A percentile compares a stretch with the other conserved stretches of the same genome.
Evolutionary conservation across 2,888 invertebrate species (phyloP).

Genomic region (Sinhomidia bicolor): DNA sequence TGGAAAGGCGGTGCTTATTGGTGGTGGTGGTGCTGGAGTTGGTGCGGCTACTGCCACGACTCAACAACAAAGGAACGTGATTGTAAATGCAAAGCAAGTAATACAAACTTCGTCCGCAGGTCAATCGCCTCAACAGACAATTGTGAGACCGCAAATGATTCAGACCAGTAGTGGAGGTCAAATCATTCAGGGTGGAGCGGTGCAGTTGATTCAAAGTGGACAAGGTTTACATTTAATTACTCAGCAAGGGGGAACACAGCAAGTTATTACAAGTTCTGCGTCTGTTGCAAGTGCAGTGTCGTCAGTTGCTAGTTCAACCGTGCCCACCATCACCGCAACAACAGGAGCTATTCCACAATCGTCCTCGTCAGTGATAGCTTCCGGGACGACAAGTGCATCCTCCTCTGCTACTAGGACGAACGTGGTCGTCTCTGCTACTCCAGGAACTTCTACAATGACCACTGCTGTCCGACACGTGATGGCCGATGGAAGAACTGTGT

Average conservation of each 20-base stretch:
- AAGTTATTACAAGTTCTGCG: slow-evolving; percentile 74
- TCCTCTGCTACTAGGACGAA: background rate
- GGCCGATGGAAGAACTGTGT: slow-evolving; percentile 45
- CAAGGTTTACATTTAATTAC: slow-evolving; percentile 53
- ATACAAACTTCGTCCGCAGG: background rate
- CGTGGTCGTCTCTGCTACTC: slow-evolving; percentile 40
- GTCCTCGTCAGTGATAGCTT: background rate
- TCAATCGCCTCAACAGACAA: background rate
- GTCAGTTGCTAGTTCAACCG: slow-evolving; percentile 71
- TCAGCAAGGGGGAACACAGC: background rate
- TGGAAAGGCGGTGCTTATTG: slow-evolving; percentile 60
- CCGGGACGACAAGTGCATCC: too few species aligned
- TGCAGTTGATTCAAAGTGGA: slow-evolving; percentile 57
- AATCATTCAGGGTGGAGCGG: slow-evolving; percentile 11
- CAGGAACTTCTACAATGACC: slow-evolving; percentile 58
- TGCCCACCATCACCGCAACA: slow-evolving; percentile 67
- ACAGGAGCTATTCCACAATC: background rate
- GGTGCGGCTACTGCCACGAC: background rate
- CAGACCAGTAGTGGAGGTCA: slow-evolving; percentile 39
- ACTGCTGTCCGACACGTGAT: slow-evolving; percentile 63
- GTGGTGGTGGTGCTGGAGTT: slow-evolving; percentile 3
- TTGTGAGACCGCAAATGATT: slow-evolving; percentile 41
- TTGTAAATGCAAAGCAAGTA: slow-evolving; percentile 35
- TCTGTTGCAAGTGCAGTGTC: slow-evolving; percentile 75
- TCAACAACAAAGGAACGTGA: slow-evolving; percentile 34